Base-by-base conservation (phyloP, 2,113 vertebrate species). In the Dendropsophus ebraccatus region DNA sequence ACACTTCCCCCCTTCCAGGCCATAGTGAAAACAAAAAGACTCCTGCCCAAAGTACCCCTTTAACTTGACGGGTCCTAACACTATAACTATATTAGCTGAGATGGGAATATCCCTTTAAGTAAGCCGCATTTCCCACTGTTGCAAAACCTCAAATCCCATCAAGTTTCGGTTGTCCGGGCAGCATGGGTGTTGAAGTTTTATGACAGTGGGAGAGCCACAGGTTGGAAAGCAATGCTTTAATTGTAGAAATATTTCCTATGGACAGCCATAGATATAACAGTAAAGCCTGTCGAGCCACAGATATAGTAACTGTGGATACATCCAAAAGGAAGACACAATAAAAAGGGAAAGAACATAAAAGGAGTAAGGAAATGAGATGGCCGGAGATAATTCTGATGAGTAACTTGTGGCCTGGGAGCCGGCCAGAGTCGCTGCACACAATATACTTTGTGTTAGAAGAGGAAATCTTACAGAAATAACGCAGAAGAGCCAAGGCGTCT, bases 381-480 rank as follows among this genome's bases (percentile, higher is more conserved):
- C 32, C 50, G 49, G 54, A 52, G 65, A 58, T 83, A 54, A 56
- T n/a, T 72, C 9, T 16, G 23, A 54, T 72, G 81, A 35, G 37
- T 23, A 54, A 23, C 49, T 19, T 9, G 28, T 37, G 23, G 47
- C 10, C 19, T 56, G 37, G 25, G n/a, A 47, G 11, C 9, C 7
- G 50, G 32, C 21, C 35, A 70, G 82, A 72, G 50, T 9, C 32
- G 30, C n/a, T 17, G 21, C 49, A 54, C 60, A 82, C 82, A 83
- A 77, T 77, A 54, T 45, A 77, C 19, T 77, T 25, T 77, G 28
- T 32, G 49, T 8, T 49, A 54, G 30, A 77, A 35, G 49, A 32
- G 75, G 74, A 77, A 77, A 77, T 25, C 25, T 32, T 32, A 54
- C 75, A 54, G 17, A 77, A 56, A 77, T 56, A 77, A 77, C 1